Base-by-base conservation (phyloP, 2,888 invertebrate species). In the Drosophila kokeensis region DNA sequence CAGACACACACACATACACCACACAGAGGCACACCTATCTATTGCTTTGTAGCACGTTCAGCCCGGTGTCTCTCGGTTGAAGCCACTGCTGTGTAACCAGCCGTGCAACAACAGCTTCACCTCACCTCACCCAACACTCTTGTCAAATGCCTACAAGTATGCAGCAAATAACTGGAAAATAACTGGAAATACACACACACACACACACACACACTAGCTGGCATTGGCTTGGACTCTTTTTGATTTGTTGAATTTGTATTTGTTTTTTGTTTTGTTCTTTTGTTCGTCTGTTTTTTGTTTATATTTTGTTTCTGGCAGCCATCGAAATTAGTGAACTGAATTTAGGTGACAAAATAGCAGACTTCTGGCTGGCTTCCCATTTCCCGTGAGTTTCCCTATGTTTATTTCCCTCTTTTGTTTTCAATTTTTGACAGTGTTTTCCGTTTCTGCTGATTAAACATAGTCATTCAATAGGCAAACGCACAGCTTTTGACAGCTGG, bases 71-170 rank as follows among this genome's bases (percentile, higher is more conserved):
- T 34, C 27, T 18, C 27, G 13, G 36, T 18, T 18, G 27, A n/a
- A 18, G 54, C 36, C 36, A 36, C 13, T 50, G 38, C 62, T 54
- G 53, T 42, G 29, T 73, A 82, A 66, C 70, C 70, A 69, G 64
- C 55, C 84, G 70, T 73, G 73, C 66, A 81, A 68, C 70, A 42
- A 67, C 64, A 55, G 65, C 68, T 21, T n/a, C 61, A 57, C 29
- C 42, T n/a, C 61, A 57, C 29, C 42, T 32, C 29, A n/a, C 8
- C 45, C 15, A 54, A 38, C 38, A 60, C 30, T 70, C 73, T 77
- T 79, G 72, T 69, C 77, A 82, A 83, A 63, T 76, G 88, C 86
- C 83, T 79, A 76, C 42, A 79, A 74, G 83, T 82, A 76, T 79
- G 73, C 85, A 60, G 76, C 72, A 69, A 73, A 79, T 81, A 73